Conservation (phyloP, 1,140 invertebrate species). For the Steinernema feltiae region DNA sequence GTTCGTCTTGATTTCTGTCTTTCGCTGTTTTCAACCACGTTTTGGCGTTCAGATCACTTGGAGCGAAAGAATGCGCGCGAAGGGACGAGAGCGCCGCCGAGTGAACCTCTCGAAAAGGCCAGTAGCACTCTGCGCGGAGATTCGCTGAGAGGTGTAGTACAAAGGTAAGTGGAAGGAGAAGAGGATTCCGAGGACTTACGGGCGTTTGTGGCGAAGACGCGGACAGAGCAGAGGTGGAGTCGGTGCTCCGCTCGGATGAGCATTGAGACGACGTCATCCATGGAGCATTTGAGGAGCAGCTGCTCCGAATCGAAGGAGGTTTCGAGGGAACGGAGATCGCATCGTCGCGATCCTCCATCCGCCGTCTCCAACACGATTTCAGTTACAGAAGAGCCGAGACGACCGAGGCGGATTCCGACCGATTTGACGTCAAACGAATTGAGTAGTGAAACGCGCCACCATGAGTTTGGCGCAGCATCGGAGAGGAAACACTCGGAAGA, state of each 20-base stretch:
- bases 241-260: slow-evolving; percentile 21
- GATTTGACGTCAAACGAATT: not conserved
- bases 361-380: not conserved
- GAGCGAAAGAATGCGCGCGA: not conserved
- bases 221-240: slow-evolving; percentile 32
- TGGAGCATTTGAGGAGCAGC: slow-evolving; percentile 9
- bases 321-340: slow-evolving; percentile 12
- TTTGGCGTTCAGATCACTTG: not conserved
- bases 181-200: slow-evolving; percentile 18
- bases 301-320: not conserved
- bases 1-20: no score
- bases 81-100: not conserved
- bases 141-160: not conserved
- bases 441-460: not conserved
- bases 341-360: slow-evolving; percentile 17
- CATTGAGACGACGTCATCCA: slow-evolving; percentile 19
- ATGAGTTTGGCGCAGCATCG: not conserved
- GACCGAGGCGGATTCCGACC: not conserved
- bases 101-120: not conserved
- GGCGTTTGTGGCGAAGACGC: slow-evolving; percentile 35
- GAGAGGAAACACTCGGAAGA: not conserved
- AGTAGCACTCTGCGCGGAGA: not conserved
- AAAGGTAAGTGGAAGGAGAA: slow-evolving; percentile 4
- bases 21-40: not conserved
- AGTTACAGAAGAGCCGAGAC: not conserved